A percentile compares a stretch with the other conserved stretches of the same genome.
These are phyloP conservation scores for Corbicula japonica DNA, from an alignment of 2,888 invertebrate species.

Conservation along the genomic window DNA sequence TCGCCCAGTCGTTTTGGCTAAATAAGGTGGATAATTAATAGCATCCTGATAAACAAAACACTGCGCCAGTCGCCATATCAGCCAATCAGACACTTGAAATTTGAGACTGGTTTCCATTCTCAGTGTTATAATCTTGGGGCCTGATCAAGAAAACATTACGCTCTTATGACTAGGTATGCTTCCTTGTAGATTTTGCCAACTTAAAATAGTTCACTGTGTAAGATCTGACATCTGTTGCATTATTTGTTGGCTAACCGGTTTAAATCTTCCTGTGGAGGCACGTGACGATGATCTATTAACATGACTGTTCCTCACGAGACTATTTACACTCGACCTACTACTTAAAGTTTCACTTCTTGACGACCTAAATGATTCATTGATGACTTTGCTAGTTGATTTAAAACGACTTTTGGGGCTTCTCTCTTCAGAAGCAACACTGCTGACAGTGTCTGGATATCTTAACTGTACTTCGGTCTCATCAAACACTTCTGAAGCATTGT, in stretches of 20 bases:
- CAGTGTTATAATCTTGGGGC: too few species aligned
- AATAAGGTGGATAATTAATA: too few species aligned
- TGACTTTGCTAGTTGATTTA: slow-evolving; percentile 52
- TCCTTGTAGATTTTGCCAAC: too few species aligned
- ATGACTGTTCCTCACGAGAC: slow-evolving; percentile 25
- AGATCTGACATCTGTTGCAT: slow-evolving; percentile 42
- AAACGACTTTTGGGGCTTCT: slow-evolving; percentile 45
- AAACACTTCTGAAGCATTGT: slow-evolving; percentile 34
- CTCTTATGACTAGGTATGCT: too few species aligned
- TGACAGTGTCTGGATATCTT: slow-evolving; percentile 16
- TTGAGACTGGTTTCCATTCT: too few species aligned
- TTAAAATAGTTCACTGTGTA: too few species aligned
- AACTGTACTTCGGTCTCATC: slow-evolving; percentile 30
- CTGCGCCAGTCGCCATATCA: too few species aligned
- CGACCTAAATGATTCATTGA: slow-evolving; percentile 57
- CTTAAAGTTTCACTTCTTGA: slow-evolving; percentile 20
- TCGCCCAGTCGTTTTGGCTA: too few species aligned
- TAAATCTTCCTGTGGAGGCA: slow-evolving; percentile 42
- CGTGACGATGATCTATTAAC: slow-evolving; percentile 24
- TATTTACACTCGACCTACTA: slow-evolving; percentile 12
- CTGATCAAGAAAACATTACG: too few species aligned
- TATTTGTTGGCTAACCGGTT: slow-evolving; percentile 56
- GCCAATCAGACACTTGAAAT: too few species aligned
- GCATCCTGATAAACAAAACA: too few species aligned
- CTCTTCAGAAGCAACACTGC: slow-evolving; percentile 27